phyloP scores from a whole-genome alignment of 2,797 vertebrate species.

The Silurus lanzhouensis region DNA sequence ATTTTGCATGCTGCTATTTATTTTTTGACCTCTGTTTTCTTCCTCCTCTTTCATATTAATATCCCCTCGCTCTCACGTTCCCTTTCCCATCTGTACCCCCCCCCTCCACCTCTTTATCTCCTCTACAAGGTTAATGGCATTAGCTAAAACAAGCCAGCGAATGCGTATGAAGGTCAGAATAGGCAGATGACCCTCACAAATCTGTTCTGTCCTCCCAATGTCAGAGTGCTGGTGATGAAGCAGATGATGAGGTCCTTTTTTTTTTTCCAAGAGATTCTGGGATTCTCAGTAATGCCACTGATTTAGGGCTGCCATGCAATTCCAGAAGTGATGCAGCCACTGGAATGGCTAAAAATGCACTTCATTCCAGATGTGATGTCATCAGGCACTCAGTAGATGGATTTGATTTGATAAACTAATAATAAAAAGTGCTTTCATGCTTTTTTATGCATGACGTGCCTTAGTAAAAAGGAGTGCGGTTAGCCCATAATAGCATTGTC shows the following conservation, averaged over 20 bases:
- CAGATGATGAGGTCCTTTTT: slow-evolving; percentile 44
- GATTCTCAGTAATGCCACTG: slow-evolving; percentile 36
- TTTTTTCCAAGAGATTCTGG: slow-evolving; percentile 40
- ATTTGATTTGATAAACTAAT: background rate
- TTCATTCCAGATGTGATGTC: slow-evolving; percentile 4
- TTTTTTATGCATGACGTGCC: slow-evolving; percentile 23
- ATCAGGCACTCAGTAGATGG: background rate
- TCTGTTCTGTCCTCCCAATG: slow-evolving; percentile 60
- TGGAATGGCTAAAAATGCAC: background rate
- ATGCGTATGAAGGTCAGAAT: slow-evolving; percentile 66
- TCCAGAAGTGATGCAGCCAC: background rate
- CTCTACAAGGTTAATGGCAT: slow-evolving; percentile 72
- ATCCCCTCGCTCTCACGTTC: slow-evolving; percentile 28
- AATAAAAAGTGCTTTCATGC: background rate
- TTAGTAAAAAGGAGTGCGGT: slow-evolving; percentile 37
- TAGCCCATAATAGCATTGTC: slow-evolving; percentile 43
- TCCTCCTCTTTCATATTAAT: slow-evolving; percentile 18
- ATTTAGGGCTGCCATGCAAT: slow-evolving; percentile 40
- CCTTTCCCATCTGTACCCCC: slow-evolving; percentile 32
- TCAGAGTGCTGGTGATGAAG: slow-evolving; percentile 54
- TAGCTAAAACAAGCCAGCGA: slow-evolving; percentile 68
- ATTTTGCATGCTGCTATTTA: slow-evolving; percentile 9
- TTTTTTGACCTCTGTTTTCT: slow-evolving; percentile 11
- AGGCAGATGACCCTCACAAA: slow-evolving; percentile 66
- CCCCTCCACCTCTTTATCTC: slow-evolving; percentile 10